These are phyloP conservation scores for Gobionotothen gibberifrons DNA, from an alignment of 2,797 vertebrate species.

Conservation along the genomic window DNA sequence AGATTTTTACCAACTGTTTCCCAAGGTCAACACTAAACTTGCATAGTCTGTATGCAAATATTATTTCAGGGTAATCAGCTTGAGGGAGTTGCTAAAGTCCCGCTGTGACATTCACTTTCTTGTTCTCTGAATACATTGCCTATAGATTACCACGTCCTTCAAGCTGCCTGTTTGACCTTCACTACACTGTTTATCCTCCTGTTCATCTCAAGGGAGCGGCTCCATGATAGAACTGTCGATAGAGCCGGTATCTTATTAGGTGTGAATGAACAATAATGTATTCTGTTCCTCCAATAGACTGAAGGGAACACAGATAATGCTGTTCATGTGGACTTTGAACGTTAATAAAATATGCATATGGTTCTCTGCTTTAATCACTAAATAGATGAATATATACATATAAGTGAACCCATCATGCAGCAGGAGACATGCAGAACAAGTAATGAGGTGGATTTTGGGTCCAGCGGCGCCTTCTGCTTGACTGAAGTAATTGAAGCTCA, in stretches of 20 bases:
- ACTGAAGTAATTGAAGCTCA: constrained; percentile 33
- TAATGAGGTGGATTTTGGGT: constrained; percentile 25
- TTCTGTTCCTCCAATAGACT: constrained; percentile 10
- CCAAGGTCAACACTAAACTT: neutral
- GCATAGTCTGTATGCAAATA: constrained; percentile 33
- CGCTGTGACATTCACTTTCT: constrained; percentile 8
- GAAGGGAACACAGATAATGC: constrained; percentile 3
- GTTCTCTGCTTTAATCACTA: constrained; percentile 4
- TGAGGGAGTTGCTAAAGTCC: constrained; percentile 28
- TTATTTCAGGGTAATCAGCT: constrained; percentile 14
- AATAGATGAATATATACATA: constrained; percentile 1
- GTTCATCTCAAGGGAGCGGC: constrained; percentile 25
- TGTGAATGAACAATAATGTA: constrained; percentile 37
- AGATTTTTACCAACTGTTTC: neutral
- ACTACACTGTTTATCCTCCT: constrained; percentile 20
- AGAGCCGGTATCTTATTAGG: constrained; percentile 17
- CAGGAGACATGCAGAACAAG: constrained; percentile 3
- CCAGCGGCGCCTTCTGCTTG: constrained; percentile 11
- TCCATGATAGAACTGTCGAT: constrained; percentile 30
- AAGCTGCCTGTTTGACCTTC: constrained; percentile 34
- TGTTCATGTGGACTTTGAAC: constrained; percentile 10
- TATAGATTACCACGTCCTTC: constrained; percentile 49
- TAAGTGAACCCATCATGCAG: constrained; percentile 7
- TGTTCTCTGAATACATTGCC: constrained; percentile 24
- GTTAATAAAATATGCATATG: constrained; percentile 21